Base-by-base conservation (phyloP, 2,113 vertebrate species). In the Cacatua alba region DNA sequence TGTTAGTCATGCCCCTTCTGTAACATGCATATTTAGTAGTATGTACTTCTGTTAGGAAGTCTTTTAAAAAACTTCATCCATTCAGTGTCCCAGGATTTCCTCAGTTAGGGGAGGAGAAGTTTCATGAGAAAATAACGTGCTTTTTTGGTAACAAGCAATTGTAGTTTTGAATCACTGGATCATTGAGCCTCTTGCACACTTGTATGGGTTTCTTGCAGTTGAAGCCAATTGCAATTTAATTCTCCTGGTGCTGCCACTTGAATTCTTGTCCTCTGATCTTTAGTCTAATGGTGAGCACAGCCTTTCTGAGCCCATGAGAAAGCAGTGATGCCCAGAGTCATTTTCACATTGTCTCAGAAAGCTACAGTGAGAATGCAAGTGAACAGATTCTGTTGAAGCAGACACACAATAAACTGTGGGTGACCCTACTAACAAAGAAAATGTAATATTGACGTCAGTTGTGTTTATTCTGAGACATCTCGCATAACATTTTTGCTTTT, bases 21-120 rank as follows among this genome's bases (percentile, higher is more conserved):
- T 74, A 74, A 51, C 49, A 24, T 4, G 13, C 2, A 1, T 41
- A 2, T 51, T 44, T 51, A 64, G 24, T 53, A 18, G 20, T 10
- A 18, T 13, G 5, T n/a, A 17, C 9, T 33, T 52, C 55, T 52
- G 19, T 35, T 44, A 26, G 43, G 52, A 44, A 89, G 17, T 9
- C 7, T 39, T 72, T 57, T 52, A 35, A 12, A 29, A 57, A 79
- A 4, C 7, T 15, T 49, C 24, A 25, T 51, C 59, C 15, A 4
- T 35, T 68, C 35, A 44, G 16, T 10, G 11, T 59, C 51, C 41
- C 37, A 29, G 33, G 23, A 33, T 62, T n/a, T 70, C 57, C 24
- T 43, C 37, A 52, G 3, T 0, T 20, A 33, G 8, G 2, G 2
- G 4, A 7, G 9, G 5, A 14, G 6, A 10, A 49, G 9, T 29